A percentile compares a stretch with the other conserved stretches of the same genome.
Evolutionary conservation across 2,113 vertebrate species (phyloP).

Genomic region (Geococcyx californianus): DNA sequence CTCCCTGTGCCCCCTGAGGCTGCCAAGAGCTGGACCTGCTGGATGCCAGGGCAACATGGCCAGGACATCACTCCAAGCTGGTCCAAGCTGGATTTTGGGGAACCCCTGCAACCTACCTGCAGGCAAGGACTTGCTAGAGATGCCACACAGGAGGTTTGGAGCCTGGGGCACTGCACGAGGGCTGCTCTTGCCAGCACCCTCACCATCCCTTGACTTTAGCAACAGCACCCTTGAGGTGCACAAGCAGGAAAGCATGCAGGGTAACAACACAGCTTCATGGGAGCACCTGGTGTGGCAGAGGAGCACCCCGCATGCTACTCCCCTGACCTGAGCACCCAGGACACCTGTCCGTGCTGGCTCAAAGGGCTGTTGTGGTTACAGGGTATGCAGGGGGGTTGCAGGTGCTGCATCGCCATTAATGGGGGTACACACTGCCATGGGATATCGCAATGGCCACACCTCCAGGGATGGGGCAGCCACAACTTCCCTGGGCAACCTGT

Average conservation of each 20-base stretch:
- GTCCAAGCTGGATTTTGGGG: not conserved
- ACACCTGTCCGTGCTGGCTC: not conserved
- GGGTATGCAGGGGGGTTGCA: fast-evolving
- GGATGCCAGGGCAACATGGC: fast-evolving
- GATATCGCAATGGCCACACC: too few species aligned
- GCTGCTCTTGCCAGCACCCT: not conserved
- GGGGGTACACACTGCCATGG: too few species aligned
- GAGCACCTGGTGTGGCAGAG: not conserved
- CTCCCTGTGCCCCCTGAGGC: fast-evolving
- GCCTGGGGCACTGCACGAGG: too few species aligned
- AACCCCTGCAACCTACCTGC: too few species aligned
- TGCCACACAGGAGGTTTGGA: not conserved
- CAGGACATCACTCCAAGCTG: not conserved
- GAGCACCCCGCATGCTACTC: not conserved
- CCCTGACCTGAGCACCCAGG: too few species aligned
- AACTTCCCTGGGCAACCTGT: too few species aligned
- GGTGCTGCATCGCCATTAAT: not conserved
- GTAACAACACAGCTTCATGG: fast-evolving
- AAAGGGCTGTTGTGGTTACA: not conserved
- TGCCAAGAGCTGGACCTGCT: not conserved
- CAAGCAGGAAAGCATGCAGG: not conserved
- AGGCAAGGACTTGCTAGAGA: too few species aligned
- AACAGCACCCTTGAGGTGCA: not conserved
- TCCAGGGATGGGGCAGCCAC: not conserved
- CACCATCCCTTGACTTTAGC: fast-evolving